Evolutionary conservation across 2,113 vertebrate genomes (phyloP).

Genomic region (Sebastes schlegelii): DNA sequence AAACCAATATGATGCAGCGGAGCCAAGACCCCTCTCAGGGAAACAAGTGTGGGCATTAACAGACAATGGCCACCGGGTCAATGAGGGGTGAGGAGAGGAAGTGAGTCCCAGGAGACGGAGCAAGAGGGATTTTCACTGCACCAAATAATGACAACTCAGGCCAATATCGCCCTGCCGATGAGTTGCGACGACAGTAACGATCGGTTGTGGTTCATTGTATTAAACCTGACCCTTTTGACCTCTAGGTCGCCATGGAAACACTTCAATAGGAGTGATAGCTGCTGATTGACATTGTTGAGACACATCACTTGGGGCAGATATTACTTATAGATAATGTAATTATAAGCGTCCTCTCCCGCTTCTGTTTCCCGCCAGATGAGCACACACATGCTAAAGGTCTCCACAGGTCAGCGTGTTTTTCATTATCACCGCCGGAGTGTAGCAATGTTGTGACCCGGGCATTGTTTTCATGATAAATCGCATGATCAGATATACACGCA

Average conservation of each 20-base stretch:
- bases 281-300: constrained; percentile 44
- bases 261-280: constrained; percentile 55
- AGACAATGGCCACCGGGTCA: constrained; percentile 72
- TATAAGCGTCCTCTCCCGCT: constrained; percentile 27
- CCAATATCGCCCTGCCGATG: constrained; percentile 66
- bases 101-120: constrained; percentile 62
- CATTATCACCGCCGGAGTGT: background rate
- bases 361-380: constrained; percentile 24
- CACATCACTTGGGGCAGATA: constrained; percentile 40
- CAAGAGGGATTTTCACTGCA: constrained; percentile 64
- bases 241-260: constrained; percentile 67
- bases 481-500: constrained; percentile 50
- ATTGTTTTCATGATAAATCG: constrained; percentile 41
- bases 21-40: constrained; percentile 34
- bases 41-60: constrained; percentile 49
- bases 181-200: constrained; percentile 61
- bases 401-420: constrained; percentile 39
- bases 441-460: constrained; percentile 12
- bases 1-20: constrained; percentile 62
- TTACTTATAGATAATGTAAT: constrained; percentile 49
- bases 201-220: constrained; percentile 61
- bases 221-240: constrained; percentile 71
- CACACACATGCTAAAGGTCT: constrained; percentile 8
- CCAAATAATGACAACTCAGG: constrained; percentile 72
- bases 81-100: constrained; percentile 63